Percentiles rank a stretch among this genome's conserved stretches.
Evolutionary conservation across 2,888 invertebrate genomes (phyloP).

Genomic region (Thymelicus acteon): DNA sequence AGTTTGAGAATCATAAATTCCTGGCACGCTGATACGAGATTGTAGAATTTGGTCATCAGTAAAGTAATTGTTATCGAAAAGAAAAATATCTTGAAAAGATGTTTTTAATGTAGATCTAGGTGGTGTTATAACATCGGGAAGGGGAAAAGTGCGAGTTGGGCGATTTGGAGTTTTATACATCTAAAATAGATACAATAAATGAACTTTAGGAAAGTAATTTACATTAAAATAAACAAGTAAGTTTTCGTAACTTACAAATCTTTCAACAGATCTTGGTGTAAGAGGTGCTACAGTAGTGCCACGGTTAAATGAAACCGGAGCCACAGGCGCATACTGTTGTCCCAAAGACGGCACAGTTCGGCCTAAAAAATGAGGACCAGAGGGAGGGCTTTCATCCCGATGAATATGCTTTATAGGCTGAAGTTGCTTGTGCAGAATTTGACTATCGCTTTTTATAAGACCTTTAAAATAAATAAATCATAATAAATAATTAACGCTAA

Average conservation of each 20-base stretch:
- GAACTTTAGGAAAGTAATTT: background rate
- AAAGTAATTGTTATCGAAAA: conserved; percentile 9
- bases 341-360: conserved; percentile 51
- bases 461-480: conserved; percentile 3
- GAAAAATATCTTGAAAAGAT: conserved; percentile 3
- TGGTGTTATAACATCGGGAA: conserved; percentile 48
- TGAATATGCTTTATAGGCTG: conserved; percentile 48
- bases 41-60: conserved; percentile 5
- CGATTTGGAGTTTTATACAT: conserved; percentile 40
- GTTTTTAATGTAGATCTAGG: conserved; percentile 49
- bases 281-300: conserved; percentile 52
- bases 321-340: conserved; percentile 70
- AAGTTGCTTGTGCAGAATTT: conserved; percentile 37
- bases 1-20: conserved; percentile 7
- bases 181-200: conserved; percentile 40
- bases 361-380: conserved; percentile 65
- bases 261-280: conserved; percentile 52
- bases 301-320: conserved; percentile 66
- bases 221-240: background rate
- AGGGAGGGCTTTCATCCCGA: conserved; percentile 73
- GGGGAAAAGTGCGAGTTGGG: conserved; percentile 53
- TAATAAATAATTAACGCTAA: too few relatives aligned
- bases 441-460: conserved; percentile 20
- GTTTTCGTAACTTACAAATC: conserved; percentile 52
- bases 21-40: conserved; percentile 7